phyloP scores from a whole-genome alignment of 2,113 vertebrate species.

The Thomomys bottae region DNA sequence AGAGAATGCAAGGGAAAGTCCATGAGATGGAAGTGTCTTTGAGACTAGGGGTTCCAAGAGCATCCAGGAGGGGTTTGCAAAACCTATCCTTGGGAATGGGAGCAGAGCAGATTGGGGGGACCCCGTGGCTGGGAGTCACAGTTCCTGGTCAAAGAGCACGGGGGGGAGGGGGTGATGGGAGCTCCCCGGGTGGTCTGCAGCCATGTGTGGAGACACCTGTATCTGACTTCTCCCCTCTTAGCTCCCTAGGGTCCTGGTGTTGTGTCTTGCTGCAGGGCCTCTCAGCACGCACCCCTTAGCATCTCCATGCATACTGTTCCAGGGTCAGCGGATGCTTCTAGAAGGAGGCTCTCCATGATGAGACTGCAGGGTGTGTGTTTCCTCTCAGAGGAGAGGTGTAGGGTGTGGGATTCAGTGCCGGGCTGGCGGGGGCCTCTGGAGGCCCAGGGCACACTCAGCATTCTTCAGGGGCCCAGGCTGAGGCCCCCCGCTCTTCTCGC shows the following conservation, averaged over 20 bases:
- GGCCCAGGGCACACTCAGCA: fast-evolving
- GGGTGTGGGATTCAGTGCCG: neutral
- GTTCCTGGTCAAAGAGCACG: neutral
- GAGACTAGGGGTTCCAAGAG: neutral
- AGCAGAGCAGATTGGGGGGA: no score
- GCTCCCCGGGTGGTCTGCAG: no score
- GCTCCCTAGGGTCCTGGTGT: neutral
- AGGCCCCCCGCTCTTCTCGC: no score
- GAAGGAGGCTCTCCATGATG: neutral
- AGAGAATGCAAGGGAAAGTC: neutral
- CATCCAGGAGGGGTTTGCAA: no score
- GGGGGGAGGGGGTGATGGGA: neutral
- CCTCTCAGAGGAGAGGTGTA: neutral
- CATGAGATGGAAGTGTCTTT: neutral
- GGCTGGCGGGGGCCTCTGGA: neutral
- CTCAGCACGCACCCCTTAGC: no score
- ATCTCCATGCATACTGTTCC: neutral
- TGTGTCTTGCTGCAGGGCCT: neutral
- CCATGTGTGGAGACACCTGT: fast-evolving
- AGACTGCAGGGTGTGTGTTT: neutral
- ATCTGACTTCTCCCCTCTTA: neutral
- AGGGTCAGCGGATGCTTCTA: neutral
- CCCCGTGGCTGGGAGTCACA: neutral
- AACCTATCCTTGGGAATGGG: no score
- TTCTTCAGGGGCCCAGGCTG: neutral